Evolutionary conservation across 2,888 invertebrate genomes (phyloP).

Genomic region (Dynastes grantii): DNA sequence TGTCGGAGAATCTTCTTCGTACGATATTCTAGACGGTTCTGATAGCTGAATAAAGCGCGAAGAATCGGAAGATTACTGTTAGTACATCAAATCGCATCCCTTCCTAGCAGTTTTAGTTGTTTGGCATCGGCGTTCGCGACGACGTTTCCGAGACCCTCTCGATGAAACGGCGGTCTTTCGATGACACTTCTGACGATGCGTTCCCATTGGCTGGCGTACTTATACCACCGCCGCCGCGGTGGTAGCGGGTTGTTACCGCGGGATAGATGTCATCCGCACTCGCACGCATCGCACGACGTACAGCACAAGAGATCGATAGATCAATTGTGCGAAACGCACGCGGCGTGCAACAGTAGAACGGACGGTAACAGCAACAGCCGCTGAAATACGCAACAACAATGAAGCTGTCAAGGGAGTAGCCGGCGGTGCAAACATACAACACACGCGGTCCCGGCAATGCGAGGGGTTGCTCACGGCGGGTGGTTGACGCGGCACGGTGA

Average conservation of each 20-base stretch:
- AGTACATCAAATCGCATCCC: slow-evolving; percentile 47
- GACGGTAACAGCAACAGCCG: slow-evolving; percentile 21
- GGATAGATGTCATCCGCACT: slow-evolving; percentile 39
- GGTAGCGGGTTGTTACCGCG: slow-evolving; percentile 32
- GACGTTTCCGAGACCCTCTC: slow-evolving; percentile 46
- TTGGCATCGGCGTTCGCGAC: slow-evolving; percentile 41
- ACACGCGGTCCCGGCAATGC: slow-evolving; percentile 30
- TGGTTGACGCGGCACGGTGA: slow-evolving; percentile 19
- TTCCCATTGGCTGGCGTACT: slow-evolving; percentile 41
- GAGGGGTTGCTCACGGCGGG: slow-evolving; percentile 34
- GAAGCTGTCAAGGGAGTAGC: slow-evolving; percentile 43
- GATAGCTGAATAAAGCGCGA: slow-evolving; percentile 48
- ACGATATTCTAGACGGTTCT: slow-evolving; percentile 48
- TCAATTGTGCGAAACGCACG: slow-evolving; percentile 48
- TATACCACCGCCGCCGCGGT: slow-evolving; percentile 34
- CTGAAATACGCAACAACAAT: slow-evolving; percentile 43
- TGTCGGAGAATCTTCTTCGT: slow-evolving; percentile 44
- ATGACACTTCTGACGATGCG: slow-evolving; percentile 41
- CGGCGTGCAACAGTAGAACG: slow-evolving; percentile 21
- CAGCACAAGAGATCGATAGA: slow-evolving; percentile 48
- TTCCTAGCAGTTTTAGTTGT: slow-evolving; percentile 47
- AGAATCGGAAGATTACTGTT: slow-evolving; percentile 42
- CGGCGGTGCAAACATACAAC: slow-evolving; percentile 16
- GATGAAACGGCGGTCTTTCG: slow-evolving; percentile 40
- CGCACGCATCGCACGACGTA: slow-evolving; percentile 24